Percentiles rank a stretch among this genome's conserved stretches.
phyloP scores from a whole-genome alignment of 2,888 invertebrate species.

The Lepeophtheirus nordmannii region DNA sequence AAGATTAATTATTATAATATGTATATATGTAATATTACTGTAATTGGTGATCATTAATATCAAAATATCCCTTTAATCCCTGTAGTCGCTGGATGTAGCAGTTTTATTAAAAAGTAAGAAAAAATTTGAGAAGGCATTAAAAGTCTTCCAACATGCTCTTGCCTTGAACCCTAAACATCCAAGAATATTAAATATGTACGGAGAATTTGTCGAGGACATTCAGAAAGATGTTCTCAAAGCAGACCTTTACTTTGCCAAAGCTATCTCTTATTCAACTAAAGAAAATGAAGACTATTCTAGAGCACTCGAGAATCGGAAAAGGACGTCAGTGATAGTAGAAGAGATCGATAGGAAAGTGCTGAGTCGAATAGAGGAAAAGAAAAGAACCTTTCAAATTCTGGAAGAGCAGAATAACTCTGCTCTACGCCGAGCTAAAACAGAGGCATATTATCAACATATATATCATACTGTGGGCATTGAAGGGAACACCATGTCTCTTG shows the following conservation, averaged over 20 bases:
- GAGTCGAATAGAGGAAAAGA: slow-evolving; percentile 62
- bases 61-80: background rate
- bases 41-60: too few relatives aligned
- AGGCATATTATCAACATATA: slow-evolving; percentile 82
- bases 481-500: slow-evolving; percentile 87
- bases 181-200: slow-evolving; percentile 77
- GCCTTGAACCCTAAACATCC: slow-evolving; percentile 80
- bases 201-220: slow-evolving; percentile 75
- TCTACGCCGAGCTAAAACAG: slow-evolving; percentile 70
- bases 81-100: slow-evolving; percentile 51
- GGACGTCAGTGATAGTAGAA: slow-evolving; percentile 74
- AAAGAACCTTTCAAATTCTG: slow-evolving; percentile 61
- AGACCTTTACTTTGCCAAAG: slow-evolving; percentile 68
- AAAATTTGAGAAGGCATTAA: slow-evolving; percentile 54
- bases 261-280: slow-evolving; percentile 45
- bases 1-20: too few relatives aligned
- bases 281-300: slow-evolving; percentile 11
- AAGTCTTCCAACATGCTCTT: slow-evolving; percentile 74
- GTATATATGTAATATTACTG: too few relatives aligned
- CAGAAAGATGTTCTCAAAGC: slow-evolving; percentile 71
- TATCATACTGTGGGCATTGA: slow-evolving; percentile 95
- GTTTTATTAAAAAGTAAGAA: slow-evolving; percentile 55
- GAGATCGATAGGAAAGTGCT: slow-evolving; percentile 66
- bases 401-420: slow-evolving; percentile 58
- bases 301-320: slow-evolving; percentile 33